These are phyloP conservation scores for Vultur gryphus DNA, from an alignment of 2,797 vertebrate species.

Conservation along the genomic window DNA sequence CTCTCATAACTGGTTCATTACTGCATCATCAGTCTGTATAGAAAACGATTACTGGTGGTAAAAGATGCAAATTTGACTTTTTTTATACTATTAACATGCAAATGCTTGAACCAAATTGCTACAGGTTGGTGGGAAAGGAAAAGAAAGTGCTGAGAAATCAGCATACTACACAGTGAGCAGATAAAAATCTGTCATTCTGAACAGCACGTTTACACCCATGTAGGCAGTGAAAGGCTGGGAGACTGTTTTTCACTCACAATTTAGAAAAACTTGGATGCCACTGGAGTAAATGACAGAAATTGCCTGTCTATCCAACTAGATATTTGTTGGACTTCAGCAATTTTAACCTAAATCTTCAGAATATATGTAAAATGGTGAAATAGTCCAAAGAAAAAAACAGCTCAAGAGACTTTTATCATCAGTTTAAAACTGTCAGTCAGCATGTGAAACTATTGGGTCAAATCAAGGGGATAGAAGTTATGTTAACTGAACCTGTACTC, in stretches of 20 bases:
- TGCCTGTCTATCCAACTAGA: background rate
- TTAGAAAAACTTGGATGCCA: background rate
- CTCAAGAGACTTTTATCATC: background rate
- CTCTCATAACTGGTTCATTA: background rate
- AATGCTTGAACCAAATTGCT: background rate
- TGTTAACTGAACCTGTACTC: background rate
- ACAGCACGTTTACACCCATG: background rate
- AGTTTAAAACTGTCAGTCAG: background rate
- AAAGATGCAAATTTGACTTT: constrained; percentile 15
- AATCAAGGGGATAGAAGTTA: background rate
- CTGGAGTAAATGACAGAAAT: background rate
- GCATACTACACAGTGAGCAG: background rate
- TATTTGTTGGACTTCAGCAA: background rate
- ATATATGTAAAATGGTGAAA: background rate
- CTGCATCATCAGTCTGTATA: background rate
- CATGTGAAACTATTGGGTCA: background rate
- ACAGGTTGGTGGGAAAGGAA: background rate
- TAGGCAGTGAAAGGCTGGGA: background rate
- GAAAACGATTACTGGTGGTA: background rate
- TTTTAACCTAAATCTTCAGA: background rate
- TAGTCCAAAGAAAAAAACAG: background rate
- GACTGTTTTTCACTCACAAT: background rate
- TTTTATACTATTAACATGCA: background rate
- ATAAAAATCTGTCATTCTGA: background rate
- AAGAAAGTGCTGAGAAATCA: background rate